These are phyloP conservation scores for Alouatta palliata DNA, from an alignment of 2,113 vertebrate species.

Conservation along the genomic window DNA sequence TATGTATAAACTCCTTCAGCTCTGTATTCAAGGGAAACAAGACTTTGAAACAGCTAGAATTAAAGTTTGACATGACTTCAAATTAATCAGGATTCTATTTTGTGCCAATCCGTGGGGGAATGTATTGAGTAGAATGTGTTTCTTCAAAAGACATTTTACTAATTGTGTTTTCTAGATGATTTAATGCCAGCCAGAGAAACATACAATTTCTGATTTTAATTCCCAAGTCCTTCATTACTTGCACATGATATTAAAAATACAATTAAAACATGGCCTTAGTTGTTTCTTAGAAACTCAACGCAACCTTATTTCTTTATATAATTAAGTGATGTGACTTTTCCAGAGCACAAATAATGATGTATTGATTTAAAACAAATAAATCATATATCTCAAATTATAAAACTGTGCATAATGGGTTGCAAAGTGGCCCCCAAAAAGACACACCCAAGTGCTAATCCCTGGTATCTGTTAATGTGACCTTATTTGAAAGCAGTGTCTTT, in stretches of 20 bases:
- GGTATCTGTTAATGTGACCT: not conserved
- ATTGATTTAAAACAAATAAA: not conserved
- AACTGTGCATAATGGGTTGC: not conserved
- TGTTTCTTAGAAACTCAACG: slow-evolving; percentile 22
- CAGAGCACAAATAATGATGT: not conserved
- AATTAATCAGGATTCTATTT: slow-evolving; percentile 42
- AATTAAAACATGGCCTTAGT: not conserved
- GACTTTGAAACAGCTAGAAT: not conserved
- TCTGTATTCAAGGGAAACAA: not conserved
- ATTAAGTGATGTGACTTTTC: not conserved
- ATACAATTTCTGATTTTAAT: slow-evolving; percentile 62
- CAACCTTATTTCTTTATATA: not conserved
- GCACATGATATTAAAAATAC: not conserved
- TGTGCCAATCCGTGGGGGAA: not conserved
- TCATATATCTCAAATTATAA: not conserved
- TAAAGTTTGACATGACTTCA: slow-evolving; percentile 24
- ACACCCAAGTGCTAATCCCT: too few relatives aligned
- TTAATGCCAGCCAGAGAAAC: slow-evolving; percentile 37
- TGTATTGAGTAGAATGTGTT: not conserved
- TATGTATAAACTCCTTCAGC: not conserved
- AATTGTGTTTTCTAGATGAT: slow-evolving; percentile 66
- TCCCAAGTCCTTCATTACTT: slow-evolving; percentile 30
- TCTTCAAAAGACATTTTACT: slow-evolving; percentile 58
- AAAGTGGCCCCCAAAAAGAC: not conserved
- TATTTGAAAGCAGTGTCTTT: not conserved